A percentile compares a stretch with the other conserved stretches of the same genome.
Conservation (phyloP, 2,797 vertebrate species). For the Mycteria americana region DNA sequence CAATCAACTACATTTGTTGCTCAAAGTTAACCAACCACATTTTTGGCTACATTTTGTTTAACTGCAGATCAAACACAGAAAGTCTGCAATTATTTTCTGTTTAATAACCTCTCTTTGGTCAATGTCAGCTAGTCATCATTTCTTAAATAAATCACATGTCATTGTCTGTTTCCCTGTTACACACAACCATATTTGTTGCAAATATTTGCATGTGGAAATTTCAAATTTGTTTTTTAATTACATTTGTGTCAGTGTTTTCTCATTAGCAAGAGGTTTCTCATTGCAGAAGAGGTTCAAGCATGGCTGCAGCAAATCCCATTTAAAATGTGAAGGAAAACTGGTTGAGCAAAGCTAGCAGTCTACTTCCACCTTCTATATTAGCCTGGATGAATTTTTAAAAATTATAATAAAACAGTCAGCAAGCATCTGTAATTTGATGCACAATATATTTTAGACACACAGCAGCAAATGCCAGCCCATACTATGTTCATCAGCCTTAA, state of each 20-base stretch:
- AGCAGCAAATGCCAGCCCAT: not conserved
- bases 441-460: not conserved
- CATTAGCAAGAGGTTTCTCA: not conserved
- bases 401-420: not conserved
- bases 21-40: not conserved
- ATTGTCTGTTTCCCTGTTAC: not conserved
- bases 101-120: slow-evolving; percentile 16
- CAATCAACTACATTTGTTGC: not conserved
- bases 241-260: not conserved
- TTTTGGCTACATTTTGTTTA: slow-evolving; percentile 6
- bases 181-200: not conserved
- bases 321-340: not conserved
- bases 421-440: not conserved
- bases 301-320: not conserved
- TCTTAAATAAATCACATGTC: not conserved
- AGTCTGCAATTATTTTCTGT: slow-evolving; percentile 13
- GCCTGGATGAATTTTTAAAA: not conserved
- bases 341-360: not conserved
- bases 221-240: not conserved
- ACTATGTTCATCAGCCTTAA: not conserved
- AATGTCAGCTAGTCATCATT: not conserved
- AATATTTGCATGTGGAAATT: slow-evolving; percentile 39
- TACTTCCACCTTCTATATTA: not conserved
- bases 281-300: not conserved
- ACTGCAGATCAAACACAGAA: not conserved